Evolutionary conservation across 1,140 invertebrate genomes (phyloP), one percentile per base, ranked within the genome.

Genomic region (Parasteatoda tepidariorum): DNA sequence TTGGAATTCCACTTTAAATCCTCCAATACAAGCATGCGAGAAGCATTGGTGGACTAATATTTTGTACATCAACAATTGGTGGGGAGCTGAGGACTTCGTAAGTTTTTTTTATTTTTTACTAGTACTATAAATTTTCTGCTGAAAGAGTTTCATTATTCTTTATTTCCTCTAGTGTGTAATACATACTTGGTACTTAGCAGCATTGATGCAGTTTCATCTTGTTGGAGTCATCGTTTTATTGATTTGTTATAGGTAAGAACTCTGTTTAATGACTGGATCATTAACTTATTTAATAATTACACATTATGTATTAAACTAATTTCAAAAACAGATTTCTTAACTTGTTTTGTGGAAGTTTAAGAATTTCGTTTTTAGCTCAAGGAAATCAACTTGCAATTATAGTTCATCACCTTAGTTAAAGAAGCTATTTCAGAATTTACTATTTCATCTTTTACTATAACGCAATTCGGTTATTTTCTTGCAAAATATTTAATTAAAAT

Each of bases 31-130:
- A 2, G 41, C 70, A 0, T 86, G 86, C 41, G 31, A 73, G 38
- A 31, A 84, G 3, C 30, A 54, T 62, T 86, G 86, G 86, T 86
- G 86, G 86, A 64, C 78, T 15, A 86, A 86, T 74, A 38, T 85
- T 2, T 57, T 86, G 7, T 86, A 85, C 57, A 76, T 86, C 6
- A 95, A 96, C 87, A 97, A 96, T 88, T 93, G 96, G 81, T 90
- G 94, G 2, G 90, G 92, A 41, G 92, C 91, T 3, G 91, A 94
- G 66, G 28, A 85, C 48, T 31, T 81, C 24, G 87, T 86, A 84
- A 30, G 85, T 55, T 31, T 62, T 2, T 57, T 79, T 59, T 59
- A 22, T 59, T 24, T n/a, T 2, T 22, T 22, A 59, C 7, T 22
- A 24, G 3, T 24, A 26, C 9, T 4, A 59, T 6, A 22, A 22